phyloP scores from a whole-genome alignment of 2,113 vertebrate species.

The Megaleporinus macrocephalus region DNA sequence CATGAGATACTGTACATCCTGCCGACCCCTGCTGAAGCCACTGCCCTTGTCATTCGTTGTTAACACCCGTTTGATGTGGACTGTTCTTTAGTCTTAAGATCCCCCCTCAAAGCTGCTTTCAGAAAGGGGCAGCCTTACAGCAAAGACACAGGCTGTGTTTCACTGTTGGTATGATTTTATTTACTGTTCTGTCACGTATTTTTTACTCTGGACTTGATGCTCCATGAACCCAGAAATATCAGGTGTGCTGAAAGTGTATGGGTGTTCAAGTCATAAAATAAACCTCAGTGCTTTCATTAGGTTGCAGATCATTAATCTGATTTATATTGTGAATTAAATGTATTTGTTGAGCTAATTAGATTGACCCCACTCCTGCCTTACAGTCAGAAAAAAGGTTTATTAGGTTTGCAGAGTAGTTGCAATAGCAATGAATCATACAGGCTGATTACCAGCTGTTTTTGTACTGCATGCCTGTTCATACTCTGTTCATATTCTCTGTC shows the following conservation, averaged over 20 bases:
- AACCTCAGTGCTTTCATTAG: background rate
- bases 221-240: slow-evolving; percentile 26
- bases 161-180: slow-evolving; percentile 10
- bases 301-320: no score
- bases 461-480: no score
- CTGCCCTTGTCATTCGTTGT: slow-evolving; percentile 44
- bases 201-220: background rate
- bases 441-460: no score
- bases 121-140: slow-evolving; percentile 11
- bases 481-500: no score
- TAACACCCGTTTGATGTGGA: slow-evolving; percentile 22
- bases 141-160: background rate
- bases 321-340: no score
- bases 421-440: no score
- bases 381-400: no score
- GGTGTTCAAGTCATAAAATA: background rate
- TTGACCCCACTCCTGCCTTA: no score
- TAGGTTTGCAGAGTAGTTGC: no score
- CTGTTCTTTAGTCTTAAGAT: slow-evolving; percentile 21
- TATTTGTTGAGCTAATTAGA: no score
- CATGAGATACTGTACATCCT: slow-evolving; percentile 17
- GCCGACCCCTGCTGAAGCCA: slow-evolving; percentile 9
- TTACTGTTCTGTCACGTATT: slow-evolving; percentile 22
- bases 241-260: background rate
- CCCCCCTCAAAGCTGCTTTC: background rate